Evolutionary conservation across 1,140 invertebrate genomes (phyloP).

Genomic region (Drosophila gunungcola): DNA sequence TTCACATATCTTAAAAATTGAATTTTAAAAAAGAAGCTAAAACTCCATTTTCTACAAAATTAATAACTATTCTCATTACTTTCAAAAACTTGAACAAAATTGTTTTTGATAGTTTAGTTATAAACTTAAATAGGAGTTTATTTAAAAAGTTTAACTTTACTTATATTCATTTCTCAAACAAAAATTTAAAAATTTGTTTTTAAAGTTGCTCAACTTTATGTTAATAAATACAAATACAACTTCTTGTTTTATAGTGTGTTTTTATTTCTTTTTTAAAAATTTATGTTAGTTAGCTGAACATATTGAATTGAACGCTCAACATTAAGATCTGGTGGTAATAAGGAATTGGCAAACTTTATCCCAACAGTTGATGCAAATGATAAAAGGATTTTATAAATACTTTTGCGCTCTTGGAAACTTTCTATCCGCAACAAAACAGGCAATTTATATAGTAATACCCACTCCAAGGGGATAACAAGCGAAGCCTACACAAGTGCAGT

Average conservation of each 20-base stretch:
- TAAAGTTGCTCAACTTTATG: too few species aligned
- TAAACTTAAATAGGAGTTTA: too few species aligned
- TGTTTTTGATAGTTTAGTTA: too few species aligned
- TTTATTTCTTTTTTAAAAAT: not conserved
- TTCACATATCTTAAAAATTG: too few species aligned
- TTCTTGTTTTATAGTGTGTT: not conserved
- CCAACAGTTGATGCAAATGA: not conserved
- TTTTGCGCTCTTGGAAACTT: constrained; percentile 3
- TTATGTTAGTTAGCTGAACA: not conserved
- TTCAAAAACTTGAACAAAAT: too few species aligned
- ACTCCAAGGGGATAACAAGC: constrained; percentile 8
- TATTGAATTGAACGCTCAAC: constrained; percentile 6
- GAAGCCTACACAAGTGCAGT: constrained; percentile 14
- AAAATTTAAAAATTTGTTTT: too few species aligned
- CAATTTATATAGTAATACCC: constrained; percentile 2
- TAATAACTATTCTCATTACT: too few species aligned
- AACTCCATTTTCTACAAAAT: too few species aligned
- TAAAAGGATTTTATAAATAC: not conserved
- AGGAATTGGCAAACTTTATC: constrained; percentile 4
- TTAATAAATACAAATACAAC: too few species aligned
- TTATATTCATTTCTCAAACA: too few species aligned
- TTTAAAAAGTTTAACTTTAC: too few species aligned
- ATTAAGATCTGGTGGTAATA: not conserved
- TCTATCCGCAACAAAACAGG: constrained; percentile 9
- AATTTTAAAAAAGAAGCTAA: too few species aligned